phyloP scores from a whole-genome alignment of 23 tunicate species.

The Aplidium turbinatum region DNA sequence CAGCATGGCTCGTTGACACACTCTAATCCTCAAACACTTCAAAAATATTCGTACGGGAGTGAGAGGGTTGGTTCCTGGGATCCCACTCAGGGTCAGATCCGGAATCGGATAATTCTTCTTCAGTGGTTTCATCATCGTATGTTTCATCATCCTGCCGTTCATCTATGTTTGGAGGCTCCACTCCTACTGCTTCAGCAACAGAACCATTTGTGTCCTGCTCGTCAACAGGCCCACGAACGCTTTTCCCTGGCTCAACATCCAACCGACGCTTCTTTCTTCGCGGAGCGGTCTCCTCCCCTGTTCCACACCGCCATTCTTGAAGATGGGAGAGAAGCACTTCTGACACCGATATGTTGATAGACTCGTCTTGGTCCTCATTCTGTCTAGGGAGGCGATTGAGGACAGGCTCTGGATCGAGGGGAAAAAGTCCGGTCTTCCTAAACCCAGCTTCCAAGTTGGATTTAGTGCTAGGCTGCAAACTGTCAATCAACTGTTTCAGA shows the following conservation, averaged over 20 bases:
- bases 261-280: constrained; percentile 6
- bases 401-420: constrained; percentile 2
- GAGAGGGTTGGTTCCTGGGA: no score
- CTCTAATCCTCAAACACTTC: no score
- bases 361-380: constrained; percentile 2
- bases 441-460: neutral
- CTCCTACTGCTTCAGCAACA: no score
- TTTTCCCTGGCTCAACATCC: constrained; percentile 6
- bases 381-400: neutral
- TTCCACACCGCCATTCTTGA: neutral
- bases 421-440: constrained; percentile 2
- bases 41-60: no score
- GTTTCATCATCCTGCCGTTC: no score
- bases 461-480: neutral
- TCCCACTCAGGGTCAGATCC: no score
- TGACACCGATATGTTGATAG: neutral
- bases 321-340: neutral
- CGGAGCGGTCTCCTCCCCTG: neutral
- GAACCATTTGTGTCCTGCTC: no score
- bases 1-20: no score
- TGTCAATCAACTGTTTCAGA: neutral
- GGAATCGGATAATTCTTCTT: no score
- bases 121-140: no score
- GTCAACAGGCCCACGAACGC: neutral
- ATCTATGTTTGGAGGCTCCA: no score